Conservation (phyloP, 2,113 vertebrate species). For the Catharus fuscescens region DNA sequence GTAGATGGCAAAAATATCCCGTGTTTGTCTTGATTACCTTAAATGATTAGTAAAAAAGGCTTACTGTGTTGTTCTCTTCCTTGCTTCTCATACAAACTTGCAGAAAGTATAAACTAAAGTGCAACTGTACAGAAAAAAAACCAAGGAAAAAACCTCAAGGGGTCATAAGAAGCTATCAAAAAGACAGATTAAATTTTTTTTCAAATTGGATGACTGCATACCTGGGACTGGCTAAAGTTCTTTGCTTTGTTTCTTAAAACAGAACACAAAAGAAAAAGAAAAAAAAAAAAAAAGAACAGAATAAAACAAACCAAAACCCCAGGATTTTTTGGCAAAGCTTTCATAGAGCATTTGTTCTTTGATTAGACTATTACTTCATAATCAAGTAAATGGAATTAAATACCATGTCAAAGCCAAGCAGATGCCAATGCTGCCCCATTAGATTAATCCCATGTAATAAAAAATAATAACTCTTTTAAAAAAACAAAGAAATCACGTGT, state of each 20-base stretch:
- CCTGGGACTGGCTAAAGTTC: neutral
- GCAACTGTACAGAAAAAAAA: slow-evolving; percentile 35
- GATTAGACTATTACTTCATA: neutral
- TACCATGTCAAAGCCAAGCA: neutral
- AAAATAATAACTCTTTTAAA: neutral
- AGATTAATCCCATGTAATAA: neutral
- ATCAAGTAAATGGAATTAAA: slow-evolving; percentile 35
- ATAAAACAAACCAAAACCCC: neutral
- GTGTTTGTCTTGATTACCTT: neutral
- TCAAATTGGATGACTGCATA: neutral
- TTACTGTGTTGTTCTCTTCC: neutral
- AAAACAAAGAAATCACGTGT: neutral
- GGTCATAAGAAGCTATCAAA: slow-evolving; percentile 14
- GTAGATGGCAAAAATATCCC: slow-evolving; percentile 57
- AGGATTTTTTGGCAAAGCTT: slow-evolving; percentile 27
- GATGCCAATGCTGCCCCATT: neutral
- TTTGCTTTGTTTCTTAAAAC: slow-evolving; percentile 19
- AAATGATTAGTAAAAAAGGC: slow-evolving; percentile 50
- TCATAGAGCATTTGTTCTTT: slow-evolving; percentile 35
- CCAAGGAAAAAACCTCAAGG: neutral
- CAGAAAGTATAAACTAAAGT: slow-evolving; percentile 63
- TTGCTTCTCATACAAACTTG: slow-evolving; percentile 29
- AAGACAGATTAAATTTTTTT: neutral
- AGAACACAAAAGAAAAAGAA: neutral
- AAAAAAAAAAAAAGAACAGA: no score